Evolutionary conservation across 2,113 vertebrate genomes (phyloP).

Genomic region (Platysternon megacephalum): DNA sequence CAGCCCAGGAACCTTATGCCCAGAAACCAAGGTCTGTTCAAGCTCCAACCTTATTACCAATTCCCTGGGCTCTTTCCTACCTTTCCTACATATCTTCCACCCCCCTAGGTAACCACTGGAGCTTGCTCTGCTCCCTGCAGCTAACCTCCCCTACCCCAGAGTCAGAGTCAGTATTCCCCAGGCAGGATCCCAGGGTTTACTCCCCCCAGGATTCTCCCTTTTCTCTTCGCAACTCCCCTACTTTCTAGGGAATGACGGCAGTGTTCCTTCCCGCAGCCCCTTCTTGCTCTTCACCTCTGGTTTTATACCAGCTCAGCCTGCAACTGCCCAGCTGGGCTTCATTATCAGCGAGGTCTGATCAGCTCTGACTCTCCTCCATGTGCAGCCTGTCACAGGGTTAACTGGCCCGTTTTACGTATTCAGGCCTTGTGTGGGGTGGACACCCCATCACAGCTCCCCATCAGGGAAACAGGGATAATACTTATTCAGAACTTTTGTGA

Average conservation of each 20-base stretch:
- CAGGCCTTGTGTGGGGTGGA: not conserved
- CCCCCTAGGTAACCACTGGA: not conserved
- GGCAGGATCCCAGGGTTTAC: too few relatives aligned
- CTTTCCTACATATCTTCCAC: not conserved
- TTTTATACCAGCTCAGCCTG: not conserved
- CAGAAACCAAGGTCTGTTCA: not conserved
- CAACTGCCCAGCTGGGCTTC: not conserved
- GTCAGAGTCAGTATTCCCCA: too few relatives aligned
- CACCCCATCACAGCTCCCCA: not conserved
- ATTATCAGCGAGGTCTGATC: too few relatives aligned
- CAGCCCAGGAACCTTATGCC: not conserved
- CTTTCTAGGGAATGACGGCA: not conserved
- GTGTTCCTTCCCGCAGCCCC: not conserved
- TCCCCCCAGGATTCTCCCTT: too few relatives aligned
- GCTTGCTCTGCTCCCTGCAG: too few relatives aligned
- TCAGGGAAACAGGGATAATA: accelerated
- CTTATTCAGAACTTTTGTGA: not conserved
- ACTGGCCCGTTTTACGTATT: not conserved
- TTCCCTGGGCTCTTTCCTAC: not conserved
- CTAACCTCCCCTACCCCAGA: too few relatives aligned
- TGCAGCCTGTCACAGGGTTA: not conserved
- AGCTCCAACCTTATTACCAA: not conserved
- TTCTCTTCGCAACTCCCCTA: too few relatives aligned
- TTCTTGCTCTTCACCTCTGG: not conserved
- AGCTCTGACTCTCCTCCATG: not conserved